A percentile compares a stretch with the other conserved stretches of the same genome.
Evolutionary conservation across 2,888 invertebrate genomes (phyloP).

Genomic region (Encarsia formosa): DNA sequence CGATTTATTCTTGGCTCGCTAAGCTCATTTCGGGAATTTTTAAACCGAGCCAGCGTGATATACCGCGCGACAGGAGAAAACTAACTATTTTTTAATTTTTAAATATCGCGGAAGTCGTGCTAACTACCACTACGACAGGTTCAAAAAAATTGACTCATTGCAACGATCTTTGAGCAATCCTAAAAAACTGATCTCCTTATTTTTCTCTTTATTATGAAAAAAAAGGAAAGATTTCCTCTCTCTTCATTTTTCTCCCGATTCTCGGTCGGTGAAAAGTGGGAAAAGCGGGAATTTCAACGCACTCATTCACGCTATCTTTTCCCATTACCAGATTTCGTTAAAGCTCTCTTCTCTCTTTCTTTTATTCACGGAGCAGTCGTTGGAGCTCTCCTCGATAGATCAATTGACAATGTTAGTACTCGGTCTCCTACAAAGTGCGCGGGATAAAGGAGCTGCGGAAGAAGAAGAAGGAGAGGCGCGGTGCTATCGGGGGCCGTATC

Average conservation of each 20-base stretch:
- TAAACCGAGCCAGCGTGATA: too few species aligned
- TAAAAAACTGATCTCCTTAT: too few species aligned
- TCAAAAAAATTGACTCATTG: too few species aligned
- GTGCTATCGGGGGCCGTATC: slow-evolving; percentile 38
- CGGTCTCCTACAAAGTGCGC: background rate
- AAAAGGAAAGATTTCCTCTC: too few species aligned
- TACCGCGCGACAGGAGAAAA: too few species aligned
- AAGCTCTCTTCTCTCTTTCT: slow-evolving; percentile 32
- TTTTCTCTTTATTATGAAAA: too few species aligned
- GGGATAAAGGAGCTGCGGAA: background rate
- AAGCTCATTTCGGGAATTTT: too few species aligned
- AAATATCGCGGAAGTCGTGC: too few species aligned
- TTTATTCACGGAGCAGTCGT: slow-evolving; percentile 9
- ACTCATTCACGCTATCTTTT: slow-evolving; percentile 40
- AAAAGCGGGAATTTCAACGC: background rate
- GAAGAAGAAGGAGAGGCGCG: slow-evolving; percentile 4
- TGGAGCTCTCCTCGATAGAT: slow-evolving; percentile 38
- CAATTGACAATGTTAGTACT: slow-evolving; percentile 40
- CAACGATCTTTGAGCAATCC: too few species aligned
- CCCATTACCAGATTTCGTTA: slow-evolving; percentile 46
- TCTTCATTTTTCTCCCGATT: slow-evolving; percentile 1
- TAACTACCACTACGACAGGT: too few species aligned
- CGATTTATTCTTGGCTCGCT: too few species aligned
- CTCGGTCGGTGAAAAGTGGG: slow-evolving; percentile 2
- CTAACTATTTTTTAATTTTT: too few species aligned